phyloP scores from a whole-genome alignment of 1,140 invertebrate species.

The Ruditapes philippinarum region DNA sequence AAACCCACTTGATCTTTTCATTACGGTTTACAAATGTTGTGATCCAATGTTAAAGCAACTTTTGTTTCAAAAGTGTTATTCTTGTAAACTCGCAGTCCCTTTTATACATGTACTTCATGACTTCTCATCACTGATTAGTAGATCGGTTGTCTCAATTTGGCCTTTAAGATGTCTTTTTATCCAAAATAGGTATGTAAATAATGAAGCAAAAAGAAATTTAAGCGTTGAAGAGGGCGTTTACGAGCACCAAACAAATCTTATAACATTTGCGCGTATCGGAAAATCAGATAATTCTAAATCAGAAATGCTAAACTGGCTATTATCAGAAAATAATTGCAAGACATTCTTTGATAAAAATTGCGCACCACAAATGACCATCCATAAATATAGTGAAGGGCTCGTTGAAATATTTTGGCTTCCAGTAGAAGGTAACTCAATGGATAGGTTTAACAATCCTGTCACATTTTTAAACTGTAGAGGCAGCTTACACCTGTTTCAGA shows the following conservation, averaged over 20 bases:
- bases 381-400: too few species aligned
- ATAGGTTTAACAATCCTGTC: too few species aligned
- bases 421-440: too few species aligned
- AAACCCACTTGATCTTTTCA: too few species aligned
- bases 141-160: too few species aligned
- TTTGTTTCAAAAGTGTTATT: neutral
- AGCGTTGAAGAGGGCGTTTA: neutral
- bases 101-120: neutral
- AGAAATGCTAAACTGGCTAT: neutral
- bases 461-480: too few species aligned
- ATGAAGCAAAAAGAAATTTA: neutral
- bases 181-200: neutral
- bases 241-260: neutral
- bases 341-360: too few species aligned
- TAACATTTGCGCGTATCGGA: too few species aligned
- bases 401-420: too few species aligned
- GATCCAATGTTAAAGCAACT: neutral
- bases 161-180: neutral
- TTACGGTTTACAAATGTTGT: neutral
- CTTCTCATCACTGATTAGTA: neutral
- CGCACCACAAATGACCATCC: too few species aligned
- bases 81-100: constrained; percentile 6
- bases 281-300: neutral
- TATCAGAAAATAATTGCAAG: too few species aligned
- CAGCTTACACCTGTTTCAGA: too few species aligned